phyloP scores from a whole-genome alignment of 2,113 vertebrate species.

The Barnardius zonarius region DNA sequence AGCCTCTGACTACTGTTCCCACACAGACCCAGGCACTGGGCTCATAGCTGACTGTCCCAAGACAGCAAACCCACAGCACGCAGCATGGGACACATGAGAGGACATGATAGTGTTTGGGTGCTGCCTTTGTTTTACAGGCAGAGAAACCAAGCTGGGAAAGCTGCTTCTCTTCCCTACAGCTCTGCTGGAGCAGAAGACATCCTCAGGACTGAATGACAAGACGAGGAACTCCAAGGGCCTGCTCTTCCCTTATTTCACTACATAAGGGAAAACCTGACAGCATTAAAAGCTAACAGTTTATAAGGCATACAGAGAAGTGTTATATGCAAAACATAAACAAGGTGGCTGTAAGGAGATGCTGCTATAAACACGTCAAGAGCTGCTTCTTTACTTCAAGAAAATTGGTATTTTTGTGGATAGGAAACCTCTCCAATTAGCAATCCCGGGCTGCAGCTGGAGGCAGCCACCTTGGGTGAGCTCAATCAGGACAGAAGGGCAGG shows the following conservation, averaged over 20 bases:
- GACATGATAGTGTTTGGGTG: neutral
- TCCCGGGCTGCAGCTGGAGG: neutral
- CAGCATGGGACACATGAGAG: neutral
- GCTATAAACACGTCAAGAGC: neutral
- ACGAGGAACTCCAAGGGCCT: neutral
- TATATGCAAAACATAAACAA: neutral
- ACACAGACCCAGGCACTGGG: accelerated
- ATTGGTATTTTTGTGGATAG: neutral
- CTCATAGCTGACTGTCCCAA: neutral
- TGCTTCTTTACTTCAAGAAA: neutral
- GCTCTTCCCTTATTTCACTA: neutral
- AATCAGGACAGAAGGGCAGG: neutral
- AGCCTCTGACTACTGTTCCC: neutral
- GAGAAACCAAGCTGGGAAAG: neutral
- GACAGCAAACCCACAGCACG: neutral
- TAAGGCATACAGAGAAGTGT: neutral
- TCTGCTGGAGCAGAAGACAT: neutral
- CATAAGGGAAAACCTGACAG: neutral
- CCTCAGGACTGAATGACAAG: neutral
- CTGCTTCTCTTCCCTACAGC: neutral
- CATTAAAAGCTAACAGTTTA: neutral
- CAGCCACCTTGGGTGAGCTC: neutral
- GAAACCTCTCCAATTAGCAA: neutral
- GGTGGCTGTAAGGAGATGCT: neutral
- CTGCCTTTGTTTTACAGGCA: neutral